Conservation (phyloP, 2,888 invertebrate species). For the Nycteola revayana region DNA sequence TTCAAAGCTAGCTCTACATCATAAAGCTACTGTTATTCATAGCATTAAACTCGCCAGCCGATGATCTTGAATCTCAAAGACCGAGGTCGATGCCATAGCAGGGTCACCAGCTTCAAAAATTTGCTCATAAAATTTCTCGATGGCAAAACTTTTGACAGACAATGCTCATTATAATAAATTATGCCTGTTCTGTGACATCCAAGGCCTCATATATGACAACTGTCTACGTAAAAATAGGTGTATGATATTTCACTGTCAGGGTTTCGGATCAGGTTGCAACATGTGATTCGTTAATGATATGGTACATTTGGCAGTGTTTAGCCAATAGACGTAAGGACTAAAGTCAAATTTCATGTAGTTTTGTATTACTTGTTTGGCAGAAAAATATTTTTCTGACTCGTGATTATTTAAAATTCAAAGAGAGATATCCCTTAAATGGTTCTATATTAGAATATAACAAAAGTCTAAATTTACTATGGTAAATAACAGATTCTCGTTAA, state of each 20-base stretch:
- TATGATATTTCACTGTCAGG: constrained; percentile 59
- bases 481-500: too few species aligned
- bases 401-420: too few species aligned
- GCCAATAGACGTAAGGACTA: too few species aligned
- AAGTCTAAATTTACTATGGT: too few species aligned
- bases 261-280: constrained; percentile 43
- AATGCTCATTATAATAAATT: constrained; percentile 19
- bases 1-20: too few species aligned
- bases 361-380: too few species aligned
- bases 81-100: constrained; percentile 1
- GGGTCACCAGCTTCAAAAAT: not conserved
- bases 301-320: not conserved
- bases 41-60: too few species aligned
- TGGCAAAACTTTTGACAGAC: constrained; percentile 14
- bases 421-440: too few species aligned
- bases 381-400: too few species aligned
- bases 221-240: not conserved
- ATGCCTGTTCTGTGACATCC: constrained; percentile 17
- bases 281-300: constrained; percentile 15
- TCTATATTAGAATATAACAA: too few species aligned
- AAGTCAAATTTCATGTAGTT: too few species aligned
- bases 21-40: too few species aligned
- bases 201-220: constrained; percentile 3
- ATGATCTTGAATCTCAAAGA: not conserved
- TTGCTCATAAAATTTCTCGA: constrained; percentile 15